phyloP scores from a whole-genome alignment of 2,888 invertebrate species.

The Sarcophaga variegata region DNA sequence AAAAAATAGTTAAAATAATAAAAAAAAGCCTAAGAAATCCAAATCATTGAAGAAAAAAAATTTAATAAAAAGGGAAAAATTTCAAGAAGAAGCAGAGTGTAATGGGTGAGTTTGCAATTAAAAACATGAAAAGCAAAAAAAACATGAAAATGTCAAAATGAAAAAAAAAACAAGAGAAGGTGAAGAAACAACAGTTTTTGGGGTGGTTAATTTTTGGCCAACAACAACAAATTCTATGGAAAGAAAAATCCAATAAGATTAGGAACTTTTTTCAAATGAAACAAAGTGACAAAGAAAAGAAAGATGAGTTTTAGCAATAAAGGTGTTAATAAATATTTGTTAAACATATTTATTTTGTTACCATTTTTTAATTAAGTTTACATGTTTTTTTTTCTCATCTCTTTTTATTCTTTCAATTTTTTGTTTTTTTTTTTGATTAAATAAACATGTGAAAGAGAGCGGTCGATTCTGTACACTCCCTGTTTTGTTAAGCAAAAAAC shows the following conservation, averaged over 20 bases:
- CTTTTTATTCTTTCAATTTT: neutral
- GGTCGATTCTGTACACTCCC: constrained; percentile 65
- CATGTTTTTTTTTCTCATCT: constrained; percentile 20
- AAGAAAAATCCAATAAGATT: no score
- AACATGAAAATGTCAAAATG: constrained; percentile 56
- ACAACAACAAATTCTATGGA: neutral
- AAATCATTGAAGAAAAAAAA: constrained; percentile 65
- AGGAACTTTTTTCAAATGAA: neutral
- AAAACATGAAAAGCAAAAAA: constrained; percentile 39
- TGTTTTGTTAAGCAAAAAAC: constrained; percentile 39
- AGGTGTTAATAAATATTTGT: constrained; percentile 45
- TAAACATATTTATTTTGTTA: constrained; percentile 3
- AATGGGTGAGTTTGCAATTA: constrained; percentile 73
- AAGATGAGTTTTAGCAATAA: constrained; percentile 9
- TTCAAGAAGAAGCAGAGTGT: constrained; percentile 57
- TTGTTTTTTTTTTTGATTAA: constrained; percentile 40
- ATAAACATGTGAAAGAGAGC: constrained; percentile 57
- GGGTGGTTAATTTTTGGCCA: constrained; percentile 36
- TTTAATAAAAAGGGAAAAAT: constrained; percentile 62
- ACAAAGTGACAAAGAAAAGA: neutral
- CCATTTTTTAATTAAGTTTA: constrained; percentile 54
- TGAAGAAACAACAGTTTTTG: constrained; percentile 52
- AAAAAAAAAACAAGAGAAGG: constrained; percentile 13
- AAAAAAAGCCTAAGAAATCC: constrained; percentile 74
- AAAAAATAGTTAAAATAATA: constrained; percentile 73